Conservation (phyloP, 2,797 vertebrate species). For the Oreonectes daqikongensis region DNA sequence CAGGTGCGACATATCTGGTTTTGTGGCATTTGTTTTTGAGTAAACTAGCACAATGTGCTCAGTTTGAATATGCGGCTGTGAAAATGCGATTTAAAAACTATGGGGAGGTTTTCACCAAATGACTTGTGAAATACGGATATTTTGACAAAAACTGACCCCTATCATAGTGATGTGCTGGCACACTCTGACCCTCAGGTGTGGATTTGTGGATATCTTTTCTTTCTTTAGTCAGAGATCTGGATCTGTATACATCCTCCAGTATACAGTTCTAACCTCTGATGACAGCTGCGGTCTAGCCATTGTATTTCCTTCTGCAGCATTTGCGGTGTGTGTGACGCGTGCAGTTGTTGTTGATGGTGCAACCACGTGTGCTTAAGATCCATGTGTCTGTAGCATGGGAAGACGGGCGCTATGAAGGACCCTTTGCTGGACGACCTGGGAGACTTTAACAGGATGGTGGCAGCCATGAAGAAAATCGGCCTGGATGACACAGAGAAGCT, state of each 20-base stretch:
- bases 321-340: neutral
- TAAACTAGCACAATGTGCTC: neutral
- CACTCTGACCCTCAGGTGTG: slow-evolving; percentile 13
- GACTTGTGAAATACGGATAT: neutral
- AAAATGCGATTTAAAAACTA: neutral
- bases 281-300: neutral
- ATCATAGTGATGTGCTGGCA: neutral
- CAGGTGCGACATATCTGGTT: no score
- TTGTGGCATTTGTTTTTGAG: neutral
- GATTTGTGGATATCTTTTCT: slow-evolving; percentile 13
- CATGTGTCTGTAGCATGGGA: slow-evolving; percentile 79
- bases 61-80: neutral
- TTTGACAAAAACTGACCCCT: neutral
- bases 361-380: neutral
- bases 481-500: slow-evolving; percentile 94
- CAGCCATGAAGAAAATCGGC: slow-evolving; percentile 96
- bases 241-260: slow-evolving; percentile 1
- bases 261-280: slow-evolving; percentile 24
- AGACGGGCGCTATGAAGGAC: slow-evolving; percentile 90
- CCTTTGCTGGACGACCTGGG: slow-evolving; percentile 93
- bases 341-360: neutral
- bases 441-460: slow-evolving; percentile 96
- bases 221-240: slow-evolving; percentile 28
- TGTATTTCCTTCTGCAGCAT: neutral
- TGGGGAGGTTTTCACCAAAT: neutral